phyloP scores from a whole-genome alignment of 1,140 invertebrate species.

The Hyles euphorbiae region DNA sequence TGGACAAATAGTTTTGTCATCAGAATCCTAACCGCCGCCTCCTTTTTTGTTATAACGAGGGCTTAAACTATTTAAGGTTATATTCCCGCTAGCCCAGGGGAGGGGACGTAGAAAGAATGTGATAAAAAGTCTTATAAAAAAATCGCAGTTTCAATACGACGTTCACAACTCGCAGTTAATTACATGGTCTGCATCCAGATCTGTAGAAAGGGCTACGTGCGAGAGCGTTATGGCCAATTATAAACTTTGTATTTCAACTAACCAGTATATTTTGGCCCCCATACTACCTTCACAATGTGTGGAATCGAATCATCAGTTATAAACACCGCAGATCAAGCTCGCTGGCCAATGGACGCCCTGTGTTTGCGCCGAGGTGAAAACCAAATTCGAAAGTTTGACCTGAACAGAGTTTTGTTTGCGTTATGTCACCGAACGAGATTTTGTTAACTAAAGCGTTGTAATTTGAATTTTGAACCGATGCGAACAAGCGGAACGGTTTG shows the following conservation, averaged over 20 bases:
- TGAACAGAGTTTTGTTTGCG: constrained; percentile 51
- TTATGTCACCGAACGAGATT: constrained; percentile 28
- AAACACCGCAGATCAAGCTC: neutral
- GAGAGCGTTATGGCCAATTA: constrained; percentile 58
- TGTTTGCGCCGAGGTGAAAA: constrained; percentile 48
- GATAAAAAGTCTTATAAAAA: no score
- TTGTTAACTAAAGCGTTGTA: constrained; percentile 28
- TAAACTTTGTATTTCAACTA: constrained; percentile 48
- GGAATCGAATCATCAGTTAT: neutral
- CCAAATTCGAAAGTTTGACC: constrained; percentile 52
- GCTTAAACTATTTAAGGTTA: no score
- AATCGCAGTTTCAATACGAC: constrained; percentile 5
- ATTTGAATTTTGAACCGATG: constrained; percentile 32
- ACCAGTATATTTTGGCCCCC: constrained; percentile 33
- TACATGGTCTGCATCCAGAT: constrained; percentile 24
- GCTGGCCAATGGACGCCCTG: constrained; percentile 35
- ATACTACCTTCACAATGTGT: constrained; percentile 5
- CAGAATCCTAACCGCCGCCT: no score
- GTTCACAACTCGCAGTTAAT: constrained; percentile 48
- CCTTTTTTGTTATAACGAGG: no score
- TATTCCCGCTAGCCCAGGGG: no score
- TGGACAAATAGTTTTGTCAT: no score
- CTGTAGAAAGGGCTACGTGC: constrained; percentile 45
- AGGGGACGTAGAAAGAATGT: no score
- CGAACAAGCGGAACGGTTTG: constrained; percentile 1